phyloP scores from a whole-genome alignment of 2,888 invertebrate genomes.

The Heteromurus nitidus region DNA sequence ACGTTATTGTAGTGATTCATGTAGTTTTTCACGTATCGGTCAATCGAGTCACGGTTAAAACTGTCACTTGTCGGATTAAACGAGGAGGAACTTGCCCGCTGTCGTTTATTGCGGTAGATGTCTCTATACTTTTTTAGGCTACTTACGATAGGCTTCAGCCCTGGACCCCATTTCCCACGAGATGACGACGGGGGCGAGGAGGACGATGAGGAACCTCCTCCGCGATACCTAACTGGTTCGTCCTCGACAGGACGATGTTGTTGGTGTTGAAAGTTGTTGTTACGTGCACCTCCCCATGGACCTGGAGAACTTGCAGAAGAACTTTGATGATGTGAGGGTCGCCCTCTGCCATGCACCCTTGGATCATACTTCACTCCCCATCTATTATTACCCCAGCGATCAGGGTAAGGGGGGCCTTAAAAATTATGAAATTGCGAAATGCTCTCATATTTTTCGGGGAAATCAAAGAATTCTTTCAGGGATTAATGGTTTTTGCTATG shows the following conservation, averaged over 20 bases:
- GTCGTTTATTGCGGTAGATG: constrained; percentile 31
- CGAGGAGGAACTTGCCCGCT: not conserved
- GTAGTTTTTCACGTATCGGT: constrained; percentile 49
- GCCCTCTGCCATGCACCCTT: constrained; percentile 40
- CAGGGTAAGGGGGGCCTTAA: constrained; percentile 52
- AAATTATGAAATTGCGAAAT: too few relatives aligned
- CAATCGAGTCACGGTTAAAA: constrained; percentile 27
- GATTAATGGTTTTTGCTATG: too few relatives aligned
- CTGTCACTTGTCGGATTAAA: constrained; percentile 56
- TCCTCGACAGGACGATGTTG: constrained; percentile 12
- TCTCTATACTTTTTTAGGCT: constrained; percentile 16
- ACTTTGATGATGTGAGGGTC: constrained; percentile 4
- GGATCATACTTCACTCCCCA: constrained; percentile 63
- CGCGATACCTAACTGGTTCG: constrained; percentile 7
- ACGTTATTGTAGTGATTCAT: constrained; percentile 42
- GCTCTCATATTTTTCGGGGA: too few relatives aligned
- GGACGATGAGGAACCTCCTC: not conserved
- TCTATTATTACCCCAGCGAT: constrained; percentile 45
- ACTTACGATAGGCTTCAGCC: constrained; percentile 56
- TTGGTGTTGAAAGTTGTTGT: not conserved
- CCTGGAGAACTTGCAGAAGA: not conserved
- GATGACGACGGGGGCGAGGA: not conserved
- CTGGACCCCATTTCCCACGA: constrained; percentile 43
- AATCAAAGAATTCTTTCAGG: too few relatives aligned
- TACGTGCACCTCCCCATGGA: not conserved